These are phyloP conservation scores for Echinops telfairi DNA, from an alignment of 2,113 vertebrate genomes.

Conservation along the genomic window DNA sequence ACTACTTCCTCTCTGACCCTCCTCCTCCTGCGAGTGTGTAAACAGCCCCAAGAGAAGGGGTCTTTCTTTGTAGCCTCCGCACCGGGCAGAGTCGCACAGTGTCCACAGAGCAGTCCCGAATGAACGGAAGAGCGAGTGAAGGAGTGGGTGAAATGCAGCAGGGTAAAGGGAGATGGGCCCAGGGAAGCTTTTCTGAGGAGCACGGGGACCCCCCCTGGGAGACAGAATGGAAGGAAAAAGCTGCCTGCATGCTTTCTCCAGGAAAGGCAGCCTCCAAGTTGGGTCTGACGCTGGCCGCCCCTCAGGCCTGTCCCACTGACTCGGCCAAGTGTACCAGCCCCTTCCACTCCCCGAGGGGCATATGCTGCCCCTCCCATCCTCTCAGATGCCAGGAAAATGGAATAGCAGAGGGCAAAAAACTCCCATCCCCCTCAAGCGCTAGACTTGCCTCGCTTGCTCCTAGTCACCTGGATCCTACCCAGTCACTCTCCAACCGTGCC, in stretches of 20 bases:
- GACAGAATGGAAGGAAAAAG: not conserved
- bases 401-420: not conserved
- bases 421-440: too few species aligned
- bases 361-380: not conserved
- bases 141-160: not conserved
- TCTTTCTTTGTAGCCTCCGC: not conserved
- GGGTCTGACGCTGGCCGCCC: too few species aligned
- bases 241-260: not conserved
- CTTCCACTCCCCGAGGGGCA: not conserved
- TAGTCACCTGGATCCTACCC: not conserved
- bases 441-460: not conserved
- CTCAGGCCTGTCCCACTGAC: too few species aligned
- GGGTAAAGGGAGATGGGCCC: not conserved
- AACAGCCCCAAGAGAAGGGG: not conserved
- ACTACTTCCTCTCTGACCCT: not conserved
- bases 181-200: accelerated
- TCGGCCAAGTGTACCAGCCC: too few species aligned
- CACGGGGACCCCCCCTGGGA: accelerated
- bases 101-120: not conserved
- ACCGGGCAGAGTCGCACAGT: too few species aligned
- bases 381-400: not conserved
- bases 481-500: not conserved
- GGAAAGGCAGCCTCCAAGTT: too few species aligned
- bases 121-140: not conserved
- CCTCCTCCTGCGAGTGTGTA: not conserved